These are phyloP conservation scores for Leptinotarsa juncta DNA, from an alignment of 2,888 invertebrate genomes.

Conservation along the genomic window DNA sequence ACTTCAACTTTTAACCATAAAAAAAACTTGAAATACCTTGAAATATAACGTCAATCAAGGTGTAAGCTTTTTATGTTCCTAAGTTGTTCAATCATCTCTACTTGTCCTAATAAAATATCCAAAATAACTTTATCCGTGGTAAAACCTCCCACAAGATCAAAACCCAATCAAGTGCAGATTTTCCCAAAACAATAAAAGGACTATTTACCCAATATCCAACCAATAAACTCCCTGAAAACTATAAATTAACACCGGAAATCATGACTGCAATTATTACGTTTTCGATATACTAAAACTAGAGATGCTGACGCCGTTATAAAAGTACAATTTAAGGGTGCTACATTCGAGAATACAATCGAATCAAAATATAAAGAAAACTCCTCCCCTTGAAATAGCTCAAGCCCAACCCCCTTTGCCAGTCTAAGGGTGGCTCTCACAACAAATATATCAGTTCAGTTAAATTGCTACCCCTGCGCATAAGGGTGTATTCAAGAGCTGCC, in stretches of 20 bases:
- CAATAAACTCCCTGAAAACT: constrained; percentile 40
- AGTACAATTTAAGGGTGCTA: constrained; percentile 49
- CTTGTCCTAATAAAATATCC: not conserved
- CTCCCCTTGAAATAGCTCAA: constrained; percentile 52
- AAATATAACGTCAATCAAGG: no score
- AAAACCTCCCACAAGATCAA: constrained; percentile 2
- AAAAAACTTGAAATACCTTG: no score
- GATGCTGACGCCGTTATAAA: constrained; percentile 45
- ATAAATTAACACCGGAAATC: constrained; percentile 40
- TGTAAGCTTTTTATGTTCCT: no score
- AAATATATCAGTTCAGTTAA: constrained; percentile 57
- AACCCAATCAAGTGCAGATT: constrained; percentile 2
- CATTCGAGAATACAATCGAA: constrained; percentile 42
- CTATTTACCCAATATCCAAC: constrained; percentile 23
- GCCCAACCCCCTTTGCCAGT: constrained; percentile 57
- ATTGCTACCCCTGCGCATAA: constrained; percentile 46
- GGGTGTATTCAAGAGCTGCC: constrained; percentile 35
- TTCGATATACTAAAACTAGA: constrained; percentile 41
- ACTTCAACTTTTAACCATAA: no score
- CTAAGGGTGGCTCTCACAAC: constrained; percentile 58
- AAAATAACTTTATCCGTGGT: not conserved
- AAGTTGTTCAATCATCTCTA: not conserved
- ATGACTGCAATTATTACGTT: constrained; percentile 49
- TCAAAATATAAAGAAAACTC: constrained; percentile 55
- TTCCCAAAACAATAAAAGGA: constrained; percentile 18